phyloP scores from a whole-genome alignment of 1,140 invertebrate genomes.

The roundworm (Caenorhabditis elegans) region DNA sequence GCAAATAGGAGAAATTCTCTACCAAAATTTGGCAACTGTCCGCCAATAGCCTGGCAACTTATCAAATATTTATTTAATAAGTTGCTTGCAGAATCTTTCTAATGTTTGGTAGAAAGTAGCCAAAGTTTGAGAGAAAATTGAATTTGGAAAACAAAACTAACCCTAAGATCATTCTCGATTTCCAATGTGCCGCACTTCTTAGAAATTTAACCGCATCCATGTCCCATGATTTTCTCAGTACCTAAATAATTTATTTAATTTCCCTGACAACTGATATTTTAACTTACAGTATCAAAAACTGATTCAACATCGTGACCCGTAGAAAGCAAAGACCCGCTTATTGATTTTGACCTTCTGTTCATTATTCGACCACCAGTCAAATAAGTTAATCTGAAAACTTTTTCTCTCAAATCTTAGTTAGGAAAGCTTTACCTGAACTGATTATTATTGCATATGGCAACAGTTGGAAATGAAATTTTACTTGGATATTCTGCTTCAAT shows the following conservation, averaged over 20 bases:
- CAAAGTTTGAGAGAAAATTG: too few relatives aligned
- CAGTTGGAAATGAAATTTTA: constrained; percentile 60
- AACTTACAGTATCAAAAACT: constrained; percentile 52
- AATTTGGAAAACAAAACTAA: neutral
- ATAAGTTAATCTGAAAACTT: constrained; percentile 55
- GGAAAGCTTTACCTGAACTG: constrained; percentile 59
- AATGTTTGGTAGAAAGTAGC: too few relatives aligned
- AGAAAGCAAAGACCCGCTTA: neutral
- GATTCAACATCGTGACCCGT: constrained; percentile 31
- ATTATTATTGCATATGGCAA: constrained; percentile 66
- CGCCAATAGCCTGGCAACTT: too few relatives aligned
- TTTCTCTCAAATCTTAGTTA: too few relatives aligned
- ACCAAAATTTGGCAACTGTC: too few relatives aligned
- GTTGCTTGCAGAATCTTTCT: too few relatives aligned
- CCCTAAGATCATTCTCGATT: constrained; percentile 53
- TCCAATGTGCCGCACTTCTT: constrained; percentile 62
- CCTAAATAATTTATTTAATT: constrained; percentile 40
- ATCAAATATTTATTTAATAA: too few relatives aligned
- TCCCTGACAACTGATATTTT: neutral
- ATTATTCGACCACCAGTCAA: constrained; percentile 56
- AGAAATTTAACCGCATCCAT: constrained; percentile 64
- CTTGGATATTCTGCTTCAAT: constrained; percentile 64
- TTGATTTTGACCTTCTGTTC: constrained; percentile 50
- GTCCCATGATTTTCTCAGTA: constrained; percentile 60
- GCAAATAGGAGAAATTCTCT: neutral